phyloP scores from a whole-genome alignment of 2,113 vertebrate species.

The Passer domesticus region DNA sequence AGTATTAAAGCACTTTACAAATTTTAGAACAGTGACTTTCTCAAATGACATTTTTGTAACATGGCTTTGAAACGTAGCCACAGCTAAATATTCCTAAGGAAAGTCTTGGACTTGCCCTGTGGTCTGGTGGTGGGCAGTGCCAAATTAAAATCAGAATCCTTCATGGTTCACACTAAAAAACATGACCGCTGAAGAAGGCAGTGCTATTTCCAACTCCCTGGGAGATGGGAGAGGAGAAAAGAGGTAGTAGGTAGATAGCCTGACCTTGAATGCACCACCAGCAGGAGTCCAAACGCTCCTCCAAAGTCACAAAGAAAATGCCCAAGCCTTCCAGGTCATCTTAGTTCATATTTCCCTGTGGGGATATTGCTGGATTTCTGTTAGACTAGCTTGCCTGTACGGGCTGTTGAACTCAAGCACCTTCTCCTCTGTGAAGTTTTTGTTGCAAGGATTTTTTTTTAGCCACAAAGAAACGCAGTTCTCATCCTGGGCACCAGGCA shows the following conservation, averaged over 20 bases:
- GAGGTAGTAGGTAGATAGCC: slow-evolving; percentile 10
- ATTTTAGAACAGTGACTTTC: slow-evolving; percentile 39
- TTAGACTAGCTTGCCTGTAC: background rate
- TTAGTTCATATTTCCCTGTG: slow-evolving; percentile 4
- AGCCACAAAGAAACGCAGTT: background rate
- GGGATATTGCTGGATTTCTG: background rate
- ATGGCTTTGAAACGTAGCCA: slow-evolving; percentile 24
- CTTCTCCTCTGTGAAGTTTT: slow-evolving; percentile 34
- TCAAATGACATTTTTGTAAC: slow-evolving; percentile 52
- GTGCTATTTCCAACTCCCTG: slow-evolving; percentile 34
- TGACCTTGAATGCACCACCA: slow-evolving; percentile 29
- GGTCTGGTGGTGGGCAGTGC: slow-evolving; percentile 11
- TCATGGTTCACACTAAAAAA: background rate
- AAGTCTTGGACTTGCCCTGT: slow-evolving; percentile 24
- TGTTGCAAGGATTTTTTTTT: slow-evolving; percentile 1
- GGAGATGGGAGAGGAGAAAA: slow-evolving; percentile 41
- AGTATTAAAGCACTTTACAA: slow-evolving; percentile 59
- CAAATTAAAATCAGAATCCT: slow-evolving; percentile 49
- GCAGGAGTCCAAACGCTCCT: background rate
- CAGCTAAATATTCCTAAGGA: background rate
- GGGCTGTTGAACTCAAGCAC: background rate
- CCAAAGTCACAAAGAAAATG: slow-evolving; percentile 28
- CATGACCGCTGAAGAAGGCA: background rate
- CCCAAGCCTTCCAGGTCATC: slow-evolving; percentile 10
- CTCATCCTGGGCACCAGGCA: background rate